Evolutionary conservation across 2,888 invertebrate species (phyloP), one percentile per base, ranked within the genome.

Genomic region (Drosophila emarginata): DNA sequence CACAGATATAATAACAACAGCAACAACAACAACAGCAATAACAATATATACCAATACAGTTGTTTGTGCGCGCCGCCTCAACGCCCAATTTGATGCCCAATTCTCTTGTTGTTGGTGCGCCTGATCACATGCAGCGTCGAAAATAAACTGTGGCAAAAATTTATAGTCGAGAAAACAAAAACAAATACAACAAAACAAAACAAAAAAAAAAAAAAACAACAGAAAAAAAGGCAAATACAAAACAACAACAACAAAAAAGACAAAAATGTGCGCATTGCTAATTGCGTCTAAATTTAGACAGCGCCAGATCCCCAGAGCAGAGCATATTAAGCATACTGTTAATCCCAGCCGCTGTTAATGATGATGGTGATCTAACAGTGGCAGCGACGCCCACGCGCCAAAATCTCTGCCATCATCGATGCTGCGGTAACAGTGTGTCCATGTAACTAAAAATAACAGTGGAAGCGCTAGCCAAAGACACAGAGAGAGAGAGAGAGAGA

Each of bases 71-170:
- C 32, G 40, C 61, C n/a, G n/a, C n/a, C n/a, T 72, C 56, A 67
- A 67, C 72, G 72, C 72, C 72, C 72, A 72, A 72, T 72, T 72
- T 72, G 72, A 62, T 63, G 72, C 72, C 67, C 72, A 36, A 61
- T 54, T 18, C 54, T 54, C 54, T 54, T 61, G 69, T 64, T 72
- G 75, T 56, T 67, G 72, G 62, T 67, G 57, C 68, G 72, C 72
- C 74, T 64, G 80, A 80, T 82, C 82, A 79, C 82, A 82, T 81
- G 81, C 82, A 79, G 78, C 80, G 76, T 79, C 79, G 67, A 83
- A 83, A 83, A 83, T 83, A 83, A 83, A 82, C 85, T 79, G 71
- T 82, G 80, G 82, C 82, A 81, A 84, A 79, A 83, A 84, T 80
- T 70, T 80, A 84, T 80, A 80, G 80, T 72, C 68, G 57, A 75